Evolutionary conservation across 92 coral and sea anemone species (phyloP), one percentile per base, ranked within the genome.

Genomic region (Nematostella vectensis): DNA sequence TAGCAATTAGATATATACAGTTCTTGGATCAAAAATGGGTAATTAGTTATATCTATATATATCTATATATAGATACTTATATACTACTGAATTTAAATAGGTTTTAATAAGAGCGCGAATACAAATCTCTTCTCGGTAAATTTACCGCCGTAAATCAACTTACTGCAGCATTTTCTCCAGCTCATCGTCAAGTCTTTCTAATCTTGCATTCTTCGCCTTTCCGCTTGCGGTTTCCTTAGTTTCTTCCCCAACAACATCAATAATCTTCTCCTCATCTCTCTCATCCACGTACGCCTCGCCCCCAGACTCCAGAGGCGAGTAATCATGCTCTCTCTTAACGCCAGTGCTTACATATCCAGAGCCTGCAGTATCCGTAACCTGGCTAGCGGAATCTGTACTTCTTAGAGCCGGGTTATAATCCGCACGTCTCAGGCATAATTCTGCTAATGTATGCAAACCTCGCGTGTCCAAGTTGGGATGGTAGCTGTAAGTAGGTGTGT

Each of bases 361-460:
- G 4, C 23, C 23, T 11, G 12, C 4, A 4, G 51, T 45, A 22
- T 11, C 9, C 12, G 9, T 45, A 17, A 4, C 4, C 51, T 11
- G 51, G 29, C 20, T 40, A 25, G 50, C 48, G 20, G 37, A 55
- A 2, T 27, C 30, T 3, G 45, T 22, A 25, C 20, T 68, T 26
- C 65, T 72, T 31, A 66, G 26, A 24, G 67, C 72, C 13, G 36
- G 56, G 36, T 85, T 81, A 64, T 75, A 75, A 55, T 85, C 88
- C 18, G 94, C 87, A 36, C 83, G 72, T n/a, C 88, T 76, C 38
- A 91, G 43, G 53, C 98, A 91, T 47, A 91, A 69, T 55, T 91
- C 98, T 2, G 98, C 98, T 40, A 91, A 72, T 11, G 98, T 88
- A 54, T 91, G 98, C 22, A 91, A 82, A n/a, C 96, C 96, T 47